Evolutionary conservation across 2,797 vertebrate genomes (phyloP), one percentile per base, ranked within the genome.

Genomic region (Rachycentron canadum): DNA sequence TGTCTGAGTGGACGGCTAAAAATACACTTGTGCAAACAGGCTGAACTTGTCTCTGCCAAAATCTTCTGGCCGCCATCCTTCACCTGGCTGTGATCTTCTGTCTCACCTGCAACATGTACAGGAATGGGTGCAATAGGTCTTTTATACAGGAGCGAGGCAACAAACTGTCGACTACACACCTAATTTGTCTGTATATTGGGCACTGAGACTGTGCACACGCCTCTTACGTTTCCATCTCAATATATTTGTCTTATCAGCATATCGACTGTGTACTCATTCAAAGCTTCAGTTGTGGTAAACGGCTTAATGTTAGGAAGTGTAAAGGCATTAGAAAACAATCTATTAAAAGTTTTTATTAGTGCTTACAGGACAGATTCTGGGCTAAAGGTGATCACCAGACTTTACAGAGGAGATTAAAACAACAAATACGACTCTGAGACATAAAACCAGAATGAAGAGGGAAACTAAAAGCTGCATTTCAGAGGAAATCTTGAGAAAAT

Each of bases 1-100:
- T 69, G 70, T 87, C 84, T 72, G 75, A 47, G 25, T 34, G 45
- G 67, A 66, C 66, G 30, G 52, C 83, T 88, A 82, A 84, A 89
- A 87, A 88, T 88, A 87, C 4, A 14, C 55, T 68, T 38, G 56
- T 61, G 47, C 80, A 82, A 87, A 86, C 62, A 87, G 52, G 14
- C 52, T 56, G 63, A 69, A 63, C 76, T 72, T 55, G 68, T 75
- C 55, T 78, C 62, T 71, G 74, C 76, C n/a, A 69, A 56, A 78
- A 70, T 45, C 40, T 68, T 58, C 23, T 36, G 66, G 49, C 45
- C 47, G 40, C 43, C 36, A 40, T 56, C 13, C 25, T 70, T 62
- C 41, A 30, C n/a, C 63, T 26, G 38, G 17, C 28, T 50, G 14
- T 28, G 12, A 53, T 52, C 59, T 41, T 60, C 34, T 62, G 34